These are phyloP conservation scores for Hydractinia symbiolongicarpus DNA, from an alignment of 30 jellyfish, hydroid and myxozoan genomes.

Conservation along the genomic window DNA sequence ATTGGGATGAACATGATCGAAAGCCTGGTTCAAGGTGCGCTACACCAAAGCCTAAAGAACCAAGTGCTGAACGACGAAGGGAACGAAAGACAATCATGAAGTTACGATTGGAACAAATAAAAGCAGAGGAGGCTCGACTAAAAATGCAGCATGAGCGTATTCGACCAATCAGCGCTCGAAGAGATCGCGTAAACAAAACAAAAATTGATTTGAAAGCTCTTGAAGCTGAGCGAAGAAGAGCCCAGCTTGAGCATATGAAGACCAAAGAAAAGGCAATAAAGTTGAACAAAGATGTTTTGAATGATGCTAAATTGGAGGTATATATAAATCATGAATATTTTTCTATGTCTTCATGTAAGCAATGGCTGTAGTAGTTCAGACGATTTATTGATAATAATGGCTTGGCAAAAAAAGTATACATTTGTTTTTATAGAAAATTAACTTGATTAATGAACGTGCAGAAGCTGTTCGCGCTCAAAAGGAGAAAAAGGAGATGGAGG, in stretches of 20 bases:
- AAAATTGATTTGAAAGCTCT: constrained; percentile 5
- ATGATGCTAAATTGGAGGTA: constrained; percentile 4
- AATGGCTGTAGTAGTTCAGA: no score
- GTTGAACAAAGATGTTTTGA: not conserved
- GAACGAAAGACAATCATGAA: not conserved
- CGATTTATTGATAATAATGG: no score
- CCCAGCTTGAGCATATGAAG: not conserved
- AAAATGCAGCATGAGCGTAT: not conserved
- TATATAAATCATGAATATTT: not conserved
- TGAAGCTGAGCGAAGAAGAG: constrained; percentile 12
- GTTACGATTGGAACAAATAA: not conserved
- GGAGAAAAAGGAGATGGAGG: not conserved
- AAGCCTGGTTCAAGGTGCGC: constrained; percentile 1
- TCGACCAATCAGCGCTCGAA: constrained; percentile 4
- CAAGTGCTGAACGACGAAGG: not conserved
- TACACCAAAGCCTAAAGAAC: constrained; percentile 9
- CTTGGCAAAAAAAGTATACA: no score
- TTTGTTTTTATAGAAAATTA: not conserved
- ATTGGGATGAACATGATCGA: not conserved
- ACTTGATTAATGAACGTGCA: not conserved
- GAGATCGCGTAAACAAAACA: not conserved
- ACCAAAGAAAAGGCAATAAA: not conserved
- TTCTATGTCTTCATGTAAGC: not conserved
- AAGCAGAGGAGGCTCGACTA: not conserved
- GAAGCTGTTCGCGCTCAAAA: constrained; percentile 8